These are phyloP conservation scores for Lamproptera curius DNA, from an alignment of 2,888 invertebrate species.

Conservation along the genomic window DNA sequence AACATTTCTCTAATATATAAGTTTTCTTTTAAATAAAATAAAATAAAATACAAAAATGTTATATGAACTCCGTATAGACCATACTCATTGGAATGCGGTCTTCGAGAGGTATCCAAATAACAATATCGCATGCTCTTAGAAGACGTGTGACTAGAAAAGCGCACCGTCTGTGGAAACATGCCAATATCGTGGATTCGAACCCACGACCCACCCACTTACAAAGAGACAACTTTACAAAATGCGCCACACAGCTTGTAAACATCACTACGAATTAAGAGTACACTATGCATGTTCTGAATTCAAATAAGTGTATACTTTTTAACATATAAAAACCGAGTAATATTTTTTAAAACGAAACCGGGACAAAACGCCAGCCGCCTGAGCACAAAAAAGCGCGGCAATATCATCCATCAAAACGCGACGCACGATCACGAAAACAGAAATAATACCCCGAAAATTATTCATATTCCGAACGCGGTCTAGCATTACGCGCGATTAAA, in stretches of 20 bases:
- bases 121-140: conserved; percentile 68
- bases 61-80: conserved; percentile 31
- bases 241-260: conserved; percentile 26
- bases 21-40: too few relatives aligned
- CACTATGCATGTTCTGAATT: too few relatives aligned
- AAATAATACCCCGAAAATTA: conserved; percentile 40
- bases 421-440: conserved; percentile 31
- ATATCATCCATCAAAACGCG: conserved; percentile 28
- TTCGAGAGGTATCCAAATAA: conserved; percentile 36
- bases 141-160: conserved; percentile 50
- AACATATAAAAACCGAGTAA: too few relatives aligned
- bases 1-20: too few relatives aligned
- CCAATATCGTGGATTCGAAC: conserved; percentile 47
- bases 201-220: conserved; percentile 20
- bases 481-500: conserved; percentile 72
- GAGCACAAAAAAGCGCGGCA: background rate
- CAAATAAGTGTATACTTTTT: too few relatives aligned
- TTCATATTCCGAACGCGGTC: conserved; percentile 54
- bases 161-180: conserved; percentile 67
- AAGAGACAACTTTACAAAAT: conserved; percentile 6
- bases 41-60: conserved; percentile 28
- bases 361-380: too few relatives aligned
- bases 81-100: conserved; percentile 38
- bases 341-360: too few relatives aligned
- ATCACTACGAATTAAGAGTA: background rate